Base-by-base conservation (phyloP, 2,888 invertebrate species). In the Platypus cylindrus region DNA sequence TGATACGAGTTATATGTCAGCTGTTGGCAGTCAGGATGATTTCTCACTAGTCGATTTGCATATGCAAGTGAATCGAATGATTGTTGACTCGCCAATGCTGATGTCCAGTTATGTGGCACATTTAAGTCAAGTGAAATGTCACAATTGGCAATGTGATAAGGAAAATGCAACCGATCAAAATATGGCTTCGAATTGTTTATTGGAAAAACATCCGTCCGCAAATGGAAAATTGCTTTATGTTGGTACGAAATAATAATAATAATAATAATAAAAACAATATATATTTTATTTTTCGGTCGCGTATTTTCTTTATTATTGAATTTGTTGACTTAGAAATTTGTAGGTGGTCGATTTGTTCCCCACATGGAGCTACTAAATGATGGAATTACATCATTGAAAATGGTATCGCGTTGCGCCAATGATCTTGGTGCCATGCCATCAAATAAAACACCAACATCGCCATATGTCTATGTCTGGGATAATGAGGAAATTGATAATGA, bases 91-190 rank as follows among this genome's bases (percentile, higher is more conserved):
- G 0, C 91, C 94, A 0, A 65, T 95, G 33, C 65, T 95, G 1
- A 90, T 95, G 89, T 84, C 90, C 3, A 91, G 91, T 53, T 95
- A 95, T 57, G 77, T 86, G 56, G 81, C 81, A 50, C 91, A 94
- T 60, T 66, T 95, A 53, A 87, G 90, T 3, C 91, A 91, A 64
- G 79, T 70, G 16, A 66, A 65, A 38, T 83, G 83, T 51, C 62
- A 66, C 18, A 87, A 87, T 59, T 87, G 86, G 87, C 48, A 48
- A 15, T n/a, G n/a, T n/a, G n/a, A n/a, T n/a, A 55, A 54, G 20
- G 66, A 81, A 47, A 77, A 80, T 0, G 78, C 79, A 5, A 73
- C 75, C 39, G 82, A 84, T 58, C 80, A 78, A 1, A 84, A 81
- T 52, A 83, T 83, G 0, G 71, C 81, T 22, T 81, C 84, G 0